Evolutionary conservation across 2,888 invertebrate species (phyloP).

Genomic region (Ecdyonurus torrentis): DNA sequence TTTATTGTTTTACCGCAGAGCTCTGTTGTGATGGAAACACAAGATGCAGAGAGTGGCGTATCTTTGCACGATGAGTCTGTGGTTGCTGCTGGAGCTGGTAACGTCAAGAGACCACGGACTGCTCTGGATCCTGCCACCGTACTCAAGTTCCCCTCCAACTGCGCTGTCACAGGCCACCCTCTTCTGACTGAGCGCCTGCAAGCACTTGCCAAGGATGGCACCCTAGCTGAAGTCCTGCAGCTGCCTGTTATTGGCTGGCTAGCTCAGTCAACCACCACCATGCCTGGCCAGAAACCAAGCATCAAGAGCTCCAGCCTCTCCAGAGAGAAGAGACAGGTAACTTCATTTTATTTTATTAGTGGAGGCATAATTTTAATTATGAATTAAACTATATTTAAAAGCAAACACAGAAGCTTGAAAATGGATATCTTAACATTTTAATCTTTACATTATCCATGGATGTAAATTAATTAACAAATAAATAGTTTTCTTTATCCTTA

Average conservation of each 20-base stretch:
- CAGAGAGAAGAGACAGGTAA: slow-evolving; percentile 23
- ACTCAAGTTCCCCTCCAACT: background rate
- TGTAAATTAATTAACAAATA: too few relatives aligned
- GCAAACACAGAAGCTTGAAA: background rate
- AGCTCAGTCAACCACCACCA: slow-evolving; percentile 32
- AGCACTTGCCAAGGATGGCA: slow-evolving; percentile 52
- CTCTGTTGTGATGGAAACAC: slow-evolving; percentile 33
- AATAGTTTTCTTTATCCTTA: too few relatives aligned
- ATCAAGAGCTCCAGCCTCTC: slow-evolving; percentile 16
- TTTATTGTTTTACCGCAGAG: slow-evolving; percentile 31
- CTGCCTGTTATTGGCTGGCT: slow-evolving; percentile 58
- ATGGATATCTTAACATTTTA: too few relatives aligned
- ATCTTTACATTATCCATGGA: too few relatives aligned
- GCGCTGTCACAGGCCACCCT: slow-evolving; percentile 26
- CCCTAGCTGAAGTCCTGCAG: slow-evolving; percentile 46
- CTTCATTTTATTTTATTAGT: slow-evolving; percentile 10
- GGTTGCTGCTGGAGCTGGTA: slow-evolving; percentile 34
- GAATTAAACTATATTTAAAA: slow-evolving; percentile 1
- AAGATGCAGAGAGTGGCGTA: slow-evolving; percentile 25
- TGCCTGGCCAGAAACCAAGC: too few relatives aligned
- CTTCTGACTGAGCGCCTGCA: slow-evolving; percentile 48
- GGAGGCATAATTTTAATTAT: slow-evolving; percentile 1
- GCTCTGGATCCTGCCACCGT: background rate
- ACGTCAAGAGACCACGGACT: slow-evolving; percentile 20
- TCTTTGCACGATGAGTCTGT: slow-evolving; percentile 26